These are phyloP conservation scores for Euclidia mi DNA, from an alignment of 2,888 invertebrate species.

Conservation along the genomic window DNA sequence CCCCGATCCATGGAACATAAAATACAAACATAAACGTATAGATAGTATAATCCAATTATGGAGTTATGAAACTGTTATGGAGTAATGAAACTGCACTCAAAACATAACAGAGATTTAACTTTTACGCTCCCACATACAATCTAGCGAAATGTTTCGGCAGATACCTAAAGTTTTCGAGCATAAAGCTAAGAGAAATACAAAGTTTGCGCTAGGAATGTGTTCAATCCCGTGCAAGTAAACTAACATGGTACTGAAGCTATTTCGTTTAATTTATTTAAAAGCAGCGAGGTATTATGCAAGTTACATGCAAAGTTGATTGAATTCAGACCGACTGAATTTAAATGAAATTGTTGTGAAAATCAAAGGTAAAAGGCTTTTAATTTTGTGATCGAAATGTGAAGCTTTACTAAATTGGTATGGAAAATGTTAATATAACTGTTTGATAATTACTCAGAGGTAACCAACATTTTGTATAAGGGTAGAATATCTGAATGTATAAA, in stretches of 20 bases:
- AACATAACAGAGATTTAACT: slow-evolving; percentile 24
- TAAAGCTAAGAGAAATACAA: slow-evolving; percentile 14
- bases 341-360: too few relatives aligned
- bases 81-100: slow-evolving; percentile 35
- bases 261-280: not conserved
- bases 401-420: too few relatives aligned
- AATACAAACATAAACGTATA: slow-evolving; percentile 19
- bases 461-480: too few relatives aligned
- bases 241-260: slow-evolving; percentile 6
- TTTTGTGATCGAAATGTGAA: too few relatives aligned
- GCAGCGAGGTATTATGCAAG: not conserved
- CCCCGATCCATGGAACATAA: slow-evolving; percentile 20
- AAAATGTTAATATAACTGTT: too few relatives aligned
- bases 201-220: slow-evolving; percentile 20
- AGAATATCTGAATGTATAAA: too few relatives aligned
- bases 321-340: too few relatives aligned
- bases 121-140: slow-evolving; percentile 27
- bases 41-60: slow-evolving; percentile 8
- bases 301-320: too few relatives aligned
- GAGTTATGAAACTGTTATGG: too few relatives aligned
- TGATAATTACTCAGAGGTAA: too few relatives aligned
- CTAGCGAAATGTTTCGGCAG: slow-evolving; percentile 30
- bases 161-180: slow-evolving; percentile 21
- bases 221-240: slow-evolving; percentile 7
- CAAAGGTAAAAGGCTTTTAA: too few relatives aligned